Base-by-base conservation (phyloP, 2,888 invertebrate species). In the Plutella xylostella region DNA sequence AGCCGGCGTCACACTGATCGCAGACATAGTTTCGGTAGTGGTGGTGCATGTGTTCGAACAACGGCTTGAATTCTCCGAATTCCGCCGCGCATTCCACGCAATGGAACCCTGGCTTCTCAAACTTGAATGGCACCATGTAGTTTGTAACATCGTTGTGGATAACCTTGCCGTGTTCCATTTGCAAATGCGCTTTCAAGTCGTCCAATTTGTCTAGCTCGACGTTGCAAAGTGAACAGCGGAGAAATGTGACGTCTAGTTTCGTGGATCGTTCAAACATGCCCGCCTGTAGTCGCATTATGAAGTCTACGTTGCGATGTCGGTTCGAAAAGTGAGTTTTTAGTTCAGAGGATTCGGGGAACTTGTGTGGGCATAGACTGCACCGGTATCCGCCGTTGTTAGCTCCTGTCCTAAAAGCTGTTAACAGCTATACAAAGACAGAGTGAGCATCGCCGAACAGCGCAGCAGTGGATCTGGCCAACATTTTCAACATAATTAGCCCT, bases 181-280 rank as follows among this genome's bases (percentile, higher is more conserved):
- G 57, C 1, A 83, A 51, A 51, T 83, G 83, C 2, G 78, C 77
- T 41, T 79, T 80, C 0, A 83, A 57, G 25, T 77, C 68, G 52
- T 60, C 67, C n/a, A 83, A 61, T 45, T 79, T 78, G 17, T 58
- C 66, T 71, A 83, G 68, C 14, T 51, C 52, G 7, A 65, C 50
- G 40, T 64, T 50, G 58, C 83, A 83, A 0, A 78, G 61, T 1
- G 59, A 72, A 56, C 83, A 83, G 1, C 59, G 51, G 0, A 83
- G 57, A 43, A 79, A 51, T 0, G 83, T 83, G 1, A 83, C 77
- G 48, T 83, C 83, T 0, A 83, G 51, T 61, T 83, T 83, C 31
- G 82, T 79, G 0, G 80, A 80, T 45, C 82, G 78, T 49, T 80
- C 80, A 45, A 82, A 79, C 4, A 82, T 63, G 61, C 80, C 82